These are phyloP conservation scores for Pammene fasciana DNA, from an alignment of 2,888 invertebrate genomes.

Conservation along the genomic window DNA sequence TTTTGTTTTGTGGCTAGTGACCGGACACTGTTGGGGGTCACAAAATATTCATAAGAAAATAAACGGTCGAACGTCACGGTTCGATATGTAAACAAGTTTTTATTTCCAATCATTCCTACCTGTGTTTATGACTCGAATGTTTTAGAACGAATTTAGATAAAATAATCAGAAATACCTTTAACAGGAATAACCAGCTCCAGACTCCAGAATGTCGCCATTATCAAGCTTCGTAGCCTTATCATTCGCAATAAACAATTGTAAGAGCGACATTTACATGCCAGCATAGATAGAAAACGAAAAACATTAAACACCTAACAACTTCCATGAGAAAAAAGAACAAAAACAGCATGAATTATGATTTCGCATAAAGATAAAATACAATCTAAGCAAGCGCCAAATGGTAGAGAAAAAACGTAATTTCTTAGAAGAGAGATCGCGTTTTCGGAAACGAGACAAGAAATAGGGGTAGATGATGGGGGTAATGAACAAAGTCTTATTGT, in stretches of 20 bases:
- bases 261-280: slow-evolving; percentile 67
- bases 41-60: slow-evolving; percentile 60
- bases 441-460: slow-evolving; percentile 64
- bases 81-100: slow-evolving; percentile 69
- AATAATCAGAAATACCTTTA: background rate
- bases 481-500: slow-evolving; percentile 38
- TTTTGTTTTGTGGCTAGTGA: slow-evolving; percentile 79
- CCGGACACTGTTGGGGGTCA: slow-evolving; percentile 74
- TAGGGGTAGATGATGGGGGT: slow-evolving; percentile 51
- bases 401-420: slow-evolving; percentile 76
- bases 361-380: slow-evolving; percentile 82
- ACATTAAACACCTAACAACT: slow-evolving; percentile 73
- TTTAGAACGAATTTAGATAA: slow-evolving; percentile 5
- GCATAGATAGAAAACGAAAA: slow-evolving; percentile 66
- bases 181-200: background rate
- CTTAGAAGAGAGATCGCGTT: slow-evolving; percentile 64
- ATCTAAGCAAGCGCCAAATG: slow-evolving; percentile 78
- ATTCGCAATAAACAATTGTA: slow-evolving; percentile 67
- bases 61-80: slow-evolving; percentile 64
- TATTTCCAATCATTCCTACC: slow-evolving; percentile 48
- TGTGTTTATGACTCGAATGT: slow-evolving; percentile 15
- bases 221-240: slow-evolving; percentile 66
- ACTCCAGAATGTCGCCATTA: slow-evolving; percentile 50
- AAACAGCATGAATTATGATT: slow-evolving; percentile 81
- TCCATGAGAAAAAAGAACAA: slow-evolving; percentile 65